Base-by-base conservation (phyloP, 2,888 invertebrate genomes). In the Coenonympha glycerion region DNA sequence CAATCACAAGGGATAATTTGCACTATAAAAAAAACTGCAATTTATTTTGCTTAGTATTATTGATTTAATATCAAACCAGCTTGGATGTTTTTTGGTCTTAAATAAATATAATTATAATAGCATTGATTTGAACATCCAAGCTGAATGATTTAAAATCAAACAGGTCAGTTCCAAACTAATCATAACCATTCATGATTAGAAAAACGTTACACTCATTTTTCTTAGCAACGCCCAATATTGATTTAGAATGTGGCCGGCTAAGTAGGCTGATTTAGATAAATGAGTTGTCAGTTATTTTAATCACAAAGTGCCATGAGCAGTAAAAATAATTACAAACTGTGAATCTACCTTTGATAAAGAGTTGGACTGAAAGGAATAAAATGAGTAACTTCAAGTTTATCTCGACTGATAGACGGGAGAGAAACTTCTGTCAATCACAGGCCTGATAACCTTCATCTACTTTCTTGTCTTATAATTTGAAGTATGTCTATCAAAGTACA, bases 351-450 rank as follows among this genome's bases (percentile, higher is more conserved):
- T 22, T 22, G 45, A 46, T 46, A 45, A 54, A 50, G 13, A 45
- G 15, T 40, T 44, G 41, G 8, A 48, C 26, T 34, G 39, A 48
- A 48, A 40, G 30, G 19, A 37, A 41, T 46, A 28, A 52, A 52
- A 48, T 28, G 40, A 48, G 24, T 52, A 42, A 48, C 15, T 16
- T 42, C 18, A 16, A 42, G 28, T 52, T 52, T 52, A 51, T 55
- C 48, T 46, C 31, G 31, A 46, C 40, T 36, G 44, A 28, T 41
- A 48, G 36, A 46, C 41, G 34, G 19, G 30, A 48, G 44, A 48
- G 51, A 54, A 51, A 54, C 45, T 51, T 31, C 28, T 26, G 54
- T 51, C 54, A 51, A 54, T 54, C 51, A 54, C 24, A 11, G 30
- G 34, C 37, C 11, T 45, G 40, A 51, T 41, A 51, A 48, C 28